Evolutionary conservation across 2,888 invertebrate genomes (phyloP).

Genomic region (Clitarchus hookeri): DNA sequence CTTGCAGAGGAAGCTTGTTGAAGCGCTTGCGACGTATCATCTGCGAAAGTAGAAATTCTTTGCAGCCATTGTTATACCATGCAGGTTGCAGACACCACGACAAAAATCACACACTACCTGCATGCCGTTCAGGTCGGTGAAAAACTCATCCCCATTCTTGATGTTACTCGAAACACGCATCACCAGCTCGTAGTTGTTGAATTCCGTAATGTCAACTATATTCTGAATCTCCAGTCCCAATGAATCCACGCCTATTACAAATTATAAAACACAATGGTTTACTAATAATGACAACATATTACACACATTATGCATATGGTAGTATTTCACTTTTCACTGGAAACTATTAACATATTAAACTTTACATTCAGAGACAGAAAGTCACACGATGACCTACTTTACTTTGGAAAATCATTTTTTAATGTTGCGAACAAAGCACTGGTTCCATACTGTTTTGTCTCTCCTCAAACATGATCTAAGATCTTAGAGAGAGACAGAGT

Average conservation of each 20-base stretch:
- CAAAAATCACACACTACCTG: conserved; percentile 65
- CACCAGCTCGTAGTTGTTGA: conserved; percentile 84
- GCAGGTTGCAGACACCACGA: background rate
- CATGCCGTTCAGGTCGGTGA: conserved; percentile 92
- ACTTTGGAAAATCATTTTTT: no score
- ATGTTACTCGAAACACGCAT: conserved; percentile 83
- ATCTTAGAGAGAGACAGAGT: no score
- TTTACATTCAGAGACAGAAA: no score
- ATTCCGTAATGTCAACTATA: conserved; percentile 66
- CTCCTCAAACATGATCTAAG: no score
- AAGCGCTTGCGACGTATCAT: conserved; percentile 82
- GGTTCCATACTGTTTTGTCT: no score
- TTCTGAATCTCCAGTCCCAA: conserved; percentile 67
- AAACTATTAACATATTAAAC: no score
- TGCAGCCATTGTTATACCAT: background rate
- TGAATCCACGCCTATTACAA: conserved; percentile 61
- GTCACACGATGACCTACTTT: no score
- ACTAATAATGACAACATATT: no score
- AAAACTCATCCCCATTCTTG: conserved; percentile 76
- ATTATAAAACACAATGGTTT: background rate
- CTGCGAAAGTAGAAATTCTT: conserved; percentile 56
- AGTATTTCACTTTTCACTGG: no score
- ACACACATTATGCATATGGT: no score
- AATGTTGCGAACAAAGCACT: no score
- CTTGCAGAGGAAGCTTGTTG: conserved; percentile 90